Evolutionary conservation across 2,113 vertebrate genomes (phyloP).

Genomic region (Mormoops blainvillei): DNA sequence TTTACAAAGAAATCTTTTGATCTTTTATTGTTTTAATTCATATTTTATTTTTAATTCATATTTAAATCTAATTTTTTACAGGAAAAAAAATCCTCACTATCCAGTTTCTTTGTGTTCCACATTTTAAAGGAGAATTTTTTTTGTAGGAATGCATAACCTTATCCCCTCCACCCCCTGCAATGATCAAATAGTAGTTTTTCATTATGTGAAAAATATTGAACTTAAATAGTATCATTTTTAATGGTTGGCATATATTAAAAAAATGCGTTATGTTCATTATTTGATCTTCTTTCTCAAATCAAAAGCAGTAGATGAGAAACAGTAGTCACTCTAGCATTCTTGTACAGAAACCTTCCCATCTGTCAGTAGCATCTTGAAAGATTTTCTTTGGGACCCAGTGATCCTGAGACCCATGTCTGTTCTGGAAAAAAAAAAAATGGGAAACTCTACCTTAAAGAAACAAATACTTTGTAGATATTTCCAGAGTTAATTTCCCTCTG

Average conservation of each 20-base stretch:
- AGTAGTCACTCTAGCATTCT: neutral
- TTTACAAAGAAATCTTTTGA: conserved; percentile 33
- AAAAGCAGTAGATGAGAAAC: neutral
- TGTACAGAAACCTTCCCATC: neutral
- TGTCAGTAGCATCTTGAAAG: neutral
- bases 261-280: conserved; percentile 3
- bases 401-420: neutral
- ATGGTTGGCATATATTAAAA: conserved; percentile 7
- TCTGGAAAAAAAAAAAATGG: neutral
- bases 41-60: conserved; percentile 33
- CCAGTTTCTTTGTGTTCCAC: neutral
- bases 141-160: neutral
- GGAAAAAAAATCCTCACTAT: neutral
- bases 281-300: conserved; percentile 35
- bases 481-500: conserved; percentile 57
- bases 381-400: neutral
- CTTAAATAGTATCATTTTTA: conserved; percentile 32
- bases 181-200: conserved; percentile 36
- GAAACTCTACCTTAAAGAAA: conserved; percentile 1
- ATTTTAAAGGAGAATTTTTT: neutral
- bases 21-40: conserved; percentile 49
- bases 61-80: conserved; percentile 30
- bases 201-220: conserved; percentile 20
- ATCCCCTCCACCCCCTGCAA: neutral
- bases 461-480: conserved; percentile 29